Conservation (phyloP, 2,113 vertebrate species). For the Hipposideros armiger region DNA sequence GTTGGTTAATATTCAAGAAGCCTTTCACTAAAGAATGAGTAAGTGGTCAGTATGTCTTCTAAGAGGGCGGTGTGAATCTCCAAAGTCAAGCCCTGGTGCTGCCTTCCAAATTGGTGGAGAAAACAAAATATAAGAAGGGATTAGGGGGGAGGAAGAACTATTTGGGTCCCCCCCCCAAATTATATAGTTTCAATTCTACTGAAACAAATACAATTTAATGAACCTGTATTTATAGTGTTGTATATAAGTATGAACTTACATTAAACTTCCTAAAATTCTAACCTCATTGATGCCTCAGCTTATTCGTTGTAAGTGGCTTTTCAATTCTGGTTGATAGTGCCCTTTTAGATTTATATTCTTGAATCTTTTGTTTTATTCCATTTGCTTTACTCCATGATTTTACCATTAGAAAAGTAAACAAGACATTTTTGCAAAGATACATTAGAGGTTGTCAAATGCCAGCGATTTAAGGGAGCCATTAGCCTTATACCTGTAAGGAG, state of each 20-base stretch:
- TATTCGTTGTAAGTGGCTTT: not conserved
- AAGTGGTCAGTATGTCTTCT: not conserved
- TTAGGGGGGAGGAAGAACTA: not conserved
- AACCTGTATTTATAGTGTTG: not conserved
- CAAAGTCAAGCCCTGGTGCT: not conserved
- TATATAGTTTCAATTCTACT: not conserved
- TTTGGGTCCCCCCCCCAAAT: not conserved
- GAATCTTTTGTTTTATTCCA: not conserved
- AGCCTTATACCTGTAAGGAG: not conserved
- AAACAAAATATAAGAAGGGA: not conserved
- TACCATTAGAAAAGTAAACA: slow-evolving; percentile 22
- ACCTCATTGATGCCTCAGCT: not conserved
- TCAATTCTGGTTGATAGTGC: not conserved
- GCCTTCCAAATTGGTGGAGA: not conserved
- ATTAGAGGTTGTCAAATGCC: not conserved
- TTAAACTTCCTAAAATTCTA: not conserved
- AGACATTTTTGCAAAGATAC: not conserved
- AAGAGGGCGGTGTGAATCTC: not conserved
- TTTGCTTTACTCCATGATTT: slow-evolving; percentile 11
- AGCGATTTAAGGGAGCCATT: not conserved
- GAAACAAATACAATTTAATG: not conserved
- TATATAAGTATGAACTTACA: not conserved
- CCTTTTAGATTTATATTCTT: not conserved
- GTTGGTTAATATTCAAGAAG: not conserved
- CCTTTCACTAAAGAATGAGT: not conserved